These are phyloP conservation scores for Terrapene triunguis DNA, from an alignment of 2,113 vertebrate genomes.

Conservation along the genomic window DNA sequence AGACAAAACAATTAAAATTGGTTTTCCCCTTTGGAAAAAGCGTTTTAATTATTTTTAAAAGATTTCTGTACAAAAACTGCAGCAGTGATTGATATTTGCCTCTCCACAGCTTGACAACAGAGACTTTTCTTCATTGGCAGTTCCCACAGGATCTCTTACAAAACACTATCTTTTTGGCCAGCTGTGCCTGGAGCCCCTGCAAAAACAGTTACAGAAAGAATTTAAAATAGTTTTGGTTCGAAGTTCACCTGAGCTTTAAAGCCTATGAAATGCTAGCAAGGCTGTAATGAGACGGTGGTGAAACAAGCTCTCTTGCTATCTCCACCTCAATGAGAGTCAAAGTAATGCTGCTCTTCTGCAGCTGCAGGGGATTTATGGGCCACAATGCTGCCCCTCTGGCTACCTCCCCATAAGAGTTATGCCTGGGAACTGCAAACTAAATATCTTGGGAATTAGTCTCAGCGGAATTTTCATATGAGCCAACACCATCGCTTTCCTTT, in stretches of 20 bases:
- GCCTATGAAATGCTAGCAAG: background rate
- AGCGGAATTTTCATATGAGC: background rate
- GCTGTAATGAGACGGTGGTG: background rate
- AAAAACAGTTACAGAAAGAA: conserved; percentile 44
- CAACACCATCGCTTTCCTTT: background rate
- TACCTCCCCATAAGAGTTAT: background rate
- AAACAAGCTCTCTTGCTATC: background rate
- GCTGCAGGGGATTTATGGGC: background rate
- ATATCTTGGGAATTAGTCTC: background rate
- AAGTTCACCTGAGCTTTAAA: background rate
- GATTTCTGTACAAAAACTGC: conserved; percentile 71
- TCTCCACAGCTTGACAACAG: background rate
- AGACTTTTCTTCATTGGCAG: background rate
- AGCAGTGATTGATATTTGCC: background rate
- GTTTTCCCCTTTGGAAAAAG: conserved; percentile 26
- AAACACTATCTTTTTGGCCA: conserved; percentile 93
- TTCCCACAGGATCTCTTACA: background rate
- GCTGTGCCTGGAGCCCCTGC: conserved; percentile 89
- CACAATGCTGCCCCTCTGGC: background rate
- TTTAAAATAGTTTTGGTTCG: background rate
- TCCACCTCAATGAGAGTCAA: background rate
- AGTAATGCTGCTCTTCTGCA: rapidly evolving
- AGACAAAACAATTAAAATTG: background rate
- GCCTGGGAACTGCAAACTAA: background rate
- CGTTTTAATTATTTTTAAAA: conserved; percentile 78